Conservation (phyloP, 2,113 vertebrate species). For the Sceloporus undulatus region DNA sequence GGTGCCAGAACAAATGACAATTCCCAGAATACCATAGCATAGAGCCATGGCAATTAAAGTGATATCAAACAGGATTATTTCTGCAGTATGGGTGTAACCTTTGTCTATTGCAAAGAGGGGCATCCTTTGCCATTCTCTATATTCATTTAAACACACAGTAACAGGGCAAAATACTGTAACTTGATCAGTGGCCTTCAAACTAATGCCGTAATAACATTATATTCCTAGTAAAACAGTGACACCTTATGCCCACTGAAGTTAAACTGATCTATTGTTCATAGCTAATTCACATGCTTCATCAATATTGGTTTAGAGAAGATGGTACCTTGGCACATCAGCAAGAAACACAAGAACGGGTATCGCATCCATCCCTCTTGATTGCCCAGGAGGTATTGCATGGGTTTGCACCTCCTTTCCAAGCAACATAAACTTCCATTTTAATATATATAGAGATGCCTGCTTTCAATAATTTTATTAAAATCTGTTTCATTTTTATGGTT, state of each 20-base stretch:
- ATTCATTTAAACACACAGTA: not conserved
- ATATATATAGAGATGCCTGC: not conserved
- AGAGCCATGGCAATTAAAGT: too few species aligned
- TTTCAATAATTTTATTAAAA: too few species aligned
- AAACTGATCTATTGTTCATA: slow-evolving; percentile 37
- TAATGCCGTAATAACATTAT: slow-evolving; percentile 7
- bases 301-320: not conserved
- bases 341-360: not conserved
- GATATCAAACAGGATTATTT: too few species aligned
- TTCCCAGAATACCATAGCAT: too few species aligned
- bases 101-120: not conserved
- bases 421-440: not conserved
- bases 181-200: not conserved
- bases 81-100: too few species aligned
- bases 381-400: not conserved
- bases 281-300: not conserved
- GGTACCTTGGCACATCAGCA: not conserved
- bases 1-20: too few species aligned
- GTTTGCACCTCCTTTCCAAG: not conserved
- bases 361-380: not conserved
- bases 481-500: too few species aligned
- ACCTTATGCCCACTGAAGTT: slow-evolving; percentile 40
- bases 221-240: slow-evolving; percentile 45
- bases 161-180: not conserved
- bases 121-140: not conserved